Conservation (phyloP, 2,113 vertebrate species). For the Istiophorus platypterus region DNA sequence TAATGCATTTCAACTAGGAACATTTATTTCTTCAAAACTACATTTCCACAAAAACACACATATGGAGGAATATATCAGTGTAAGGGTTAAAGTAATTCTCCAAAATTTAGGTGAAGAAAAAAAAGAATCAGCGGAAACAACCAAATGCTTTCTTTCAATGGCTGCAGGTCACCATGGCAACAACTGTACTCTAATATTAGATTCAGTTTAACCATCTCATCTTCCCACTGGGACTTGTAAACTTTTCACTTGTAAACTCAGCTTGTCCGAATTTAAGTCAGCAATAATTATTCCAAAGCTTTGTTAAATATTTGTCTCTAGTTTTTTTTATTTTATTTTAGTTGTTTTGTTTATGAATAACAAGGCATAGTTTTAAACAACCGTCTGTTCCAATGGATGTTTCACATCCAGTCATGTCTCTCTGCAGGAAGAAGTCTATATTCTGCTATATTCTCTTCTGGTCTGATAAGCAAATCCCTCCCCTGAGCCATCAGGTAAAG, state of each 20-base stretch:
- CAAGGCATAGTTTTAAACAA: neutral
- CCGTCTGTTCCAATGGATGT: neutral
- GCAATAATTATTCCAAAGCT: neutral
- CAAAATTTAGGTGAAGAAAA: neutral
- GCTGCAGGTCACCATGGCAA: conserved; percentile 51
- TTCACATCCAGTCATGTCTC: neutral
- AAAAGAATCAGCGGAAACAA: conserved; percentile 13
- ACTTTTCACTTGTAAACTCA: neutral
- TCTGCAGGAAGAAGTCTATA: neutral
- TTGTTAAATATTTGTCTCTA: neutral
- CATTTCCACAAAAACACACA: neutral
- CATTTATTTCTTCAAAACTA: neutral
- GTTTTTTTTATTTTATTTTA: no score
- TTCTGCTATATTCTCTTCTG: neutral
- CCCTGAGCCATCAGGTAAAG: neutral
- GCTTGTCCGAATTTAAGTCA: neutral
- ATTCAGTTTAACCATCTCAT: conserved; percentile 15
- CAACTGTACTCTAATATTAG: conserved; percentile 32
- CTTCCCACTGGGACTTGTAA: neutral
- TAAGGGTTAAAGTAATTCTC: neutral
- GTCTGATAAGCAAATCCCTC: neutral
- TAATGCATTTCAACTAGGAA: neutral
- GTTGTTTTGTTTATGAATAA: neutral
- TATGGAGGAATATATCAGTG: neutral
- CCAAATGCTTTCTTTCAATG: conserved; percentile 44